Evolutionary conservation across 2,888 invertebrate genomes (phyloP), one percentile per base, ranked within the genome.

Genomic region (Cryptocheilus praepositus): DNA sequence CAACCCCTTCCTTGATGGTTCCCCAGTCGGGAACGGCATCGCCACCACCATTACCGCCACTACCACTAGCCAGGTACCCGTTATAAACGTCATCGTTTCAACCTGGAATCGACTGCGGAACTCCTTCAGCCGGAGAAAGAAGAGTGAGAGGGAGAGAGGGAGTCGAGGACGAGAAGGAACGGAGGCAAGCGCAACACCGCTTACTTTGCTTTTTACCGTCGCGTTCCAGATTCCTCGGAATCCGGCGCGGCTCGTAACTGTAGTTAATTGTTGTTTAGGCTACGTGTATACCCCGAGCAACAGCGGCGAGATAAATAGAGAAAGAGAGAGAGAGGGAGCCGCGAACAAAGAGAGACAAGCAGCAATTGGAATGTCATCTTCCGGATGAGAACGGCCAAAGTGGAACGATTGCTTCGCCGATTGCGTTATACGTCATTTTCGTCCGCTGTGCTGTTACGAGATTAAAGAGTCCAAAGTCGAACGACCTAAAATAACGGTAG

Each of bases 241-340:
- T 85, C 81, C 83, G 79, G 81, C 77, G 79, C 72, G 72, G 36
- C 76, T 70, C 72, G 76, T 85, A 84, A 85, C 85, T 82, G 83
- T 84, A 84, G 79, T 84, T 85, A 84, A 85, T 85, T 81, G 79
- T 82, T 83, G 82, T 84, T 84, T 83, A 80, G 77, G 70, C 73
- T 66, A 18, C 43, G n/a, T 11, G 46, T 28, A 22, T 57, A 15
- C 19, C 46, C 36, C 55, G 57, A 16, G 15, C 15, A 11, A 4
- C 18, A 11, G 45, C 16, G 19, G 5, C 36, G 22, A 21, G 25
- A 56, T 43, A 49, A 56, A 55, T 16, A 46, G 66, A 63, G 45
- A 65, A 18, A 61, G 45, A 28, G 49, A 19, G 62, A 15, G n/a
- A 55, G 43, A 3, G n/a, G 19, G 16, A 0, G 28, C 0, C 3